Conservation (phyloP, 2,797 vertebrate species). For the Cyprinella venusta region DNA sequence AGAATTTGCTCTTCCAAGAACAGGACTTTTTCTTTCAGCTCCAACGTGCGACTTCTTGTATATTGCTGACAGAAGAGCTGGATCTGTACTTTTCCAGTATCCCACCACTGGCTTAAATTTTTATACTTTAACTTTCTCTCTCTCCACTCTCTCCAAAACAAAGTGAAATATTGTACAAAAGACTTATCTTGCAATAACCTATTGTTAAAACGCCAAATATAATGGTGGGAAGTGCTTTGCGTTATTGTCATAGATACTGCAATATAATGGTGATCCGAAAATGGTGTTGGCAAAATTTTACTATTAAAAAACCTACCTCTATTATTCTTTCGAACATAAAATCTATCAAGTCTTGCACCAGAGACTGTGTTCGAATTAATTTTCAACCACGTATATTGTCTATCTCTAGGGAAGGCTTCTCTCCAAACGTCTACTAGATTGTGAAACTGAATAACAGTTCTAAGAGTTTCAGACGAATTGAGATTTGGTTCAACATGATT, state of each 20-base stretch:
- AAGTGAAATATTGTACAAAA: too few species aligned
- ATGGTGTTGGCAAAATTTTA: not conserved
- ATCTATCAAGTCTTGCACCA: not conserved
- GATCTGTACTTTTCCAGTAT: not conserved
- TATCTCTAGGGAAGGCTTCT: too few species aligned
- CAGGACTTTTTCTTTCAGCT: not conserved
- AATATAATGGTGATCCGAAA: not conserved
- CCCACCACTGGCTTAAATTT: not conserved
- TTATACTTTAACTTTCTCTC: not conserved
- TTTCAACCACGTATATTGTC: too few species aligned
- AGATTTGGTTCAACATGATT: too few species aligned
- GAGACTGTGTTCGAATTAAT: not conserved
- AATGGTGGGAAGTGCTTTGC: too few species aligned
- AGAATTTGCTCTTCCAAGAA: not conserved
- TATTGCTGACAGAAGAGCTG: not conserved
- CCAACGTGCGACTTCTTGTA: too few species aligned
- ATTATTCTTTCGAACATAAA: not conserved
- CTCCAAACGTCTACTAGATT: too few species aligned
- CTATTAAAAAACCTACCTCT: not conserved
- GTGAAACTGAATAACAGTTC: too few species aligned
- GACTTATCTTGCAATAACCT: too few species aligned
- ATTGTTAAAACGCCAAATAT: too few species aligned
- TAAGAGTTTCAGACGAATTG: too few species aligned
- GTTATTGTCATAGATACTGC: not conserved
- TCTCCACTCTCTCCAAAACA: constrained; percentile 4